Evolutionary conservation across 1,140 invertebrate genomes (phyloP).

Genomic region (fruit fly (Drosophila melanogaster)): DNA sequence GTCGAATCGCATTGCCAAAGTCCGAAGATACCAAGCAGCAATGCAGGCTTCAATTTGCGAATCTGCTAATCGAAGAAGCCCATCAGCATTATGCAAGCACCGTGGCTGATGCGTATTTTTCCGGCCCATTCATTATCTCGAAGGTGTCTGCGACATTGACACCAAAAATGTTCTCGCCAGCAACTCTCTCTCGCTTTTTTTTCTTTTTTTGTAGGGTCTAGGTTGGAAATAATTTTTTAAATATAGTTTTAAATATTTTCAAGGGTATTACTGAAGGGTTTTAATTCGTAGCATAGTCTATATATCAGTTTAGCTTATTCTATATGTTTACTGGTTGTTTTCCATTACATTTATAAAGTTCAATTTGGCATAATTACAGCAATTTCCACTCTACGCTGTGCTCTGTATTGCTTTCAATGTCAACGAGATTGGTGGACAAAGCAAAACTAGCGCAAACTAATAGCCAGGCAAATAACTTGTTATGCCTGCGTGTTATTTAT

Average conservation of each 20-base stretch:
- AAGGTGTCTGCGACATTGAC: constrained; percentile 49
- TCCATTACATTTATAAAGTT: background rate
- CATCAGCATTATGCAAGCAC: constrained; percentile 32
- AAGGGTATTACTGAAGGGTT: too few species aligned
- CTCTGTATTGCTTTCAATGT: constrained; percentile 38
- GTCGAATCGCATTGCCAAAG: constrained; percentile 41
- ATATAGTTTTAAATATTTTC: background rate
- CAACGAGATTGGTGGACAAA: constrained; percentile 33
- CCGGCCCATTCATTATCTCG: constrained; percentile 18
- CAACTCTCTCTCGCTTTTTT: constrained; percentile 29
- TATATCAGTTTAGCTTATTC: too few species aligned
- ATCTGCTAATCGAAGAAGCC: constrained; percentile 22
- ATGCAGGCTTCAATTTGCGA: constrained; percentile 10
- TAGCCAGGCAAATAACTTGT: constrained; percentile 24
- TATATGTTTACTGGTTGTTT: too few species aligned
- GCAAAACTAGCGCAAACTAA: constrained; percentile 43
- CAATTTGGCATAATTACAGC: constrained; percentile 1
- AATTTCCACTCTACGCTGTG: background rate
- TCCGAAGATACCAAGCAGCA: constrained; percentile 13
- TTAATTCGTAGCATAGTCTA: too few species aligned
- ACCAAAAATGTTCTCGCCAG: constrained; percentile 17
- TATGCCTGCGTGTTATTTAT: constrained; percentile 21
- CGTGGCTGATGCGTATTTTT: constrained; percentile 13
- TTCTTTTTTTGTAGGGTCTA: background rate
- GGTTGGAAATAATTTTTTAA: background rate